A percentile compares a stretch with the other conserved stretches of the same genome.
phyloP scores from a whole-genome alignment of 2,888 invertebrate species.

The Oxyteleia sp. region DNA sequence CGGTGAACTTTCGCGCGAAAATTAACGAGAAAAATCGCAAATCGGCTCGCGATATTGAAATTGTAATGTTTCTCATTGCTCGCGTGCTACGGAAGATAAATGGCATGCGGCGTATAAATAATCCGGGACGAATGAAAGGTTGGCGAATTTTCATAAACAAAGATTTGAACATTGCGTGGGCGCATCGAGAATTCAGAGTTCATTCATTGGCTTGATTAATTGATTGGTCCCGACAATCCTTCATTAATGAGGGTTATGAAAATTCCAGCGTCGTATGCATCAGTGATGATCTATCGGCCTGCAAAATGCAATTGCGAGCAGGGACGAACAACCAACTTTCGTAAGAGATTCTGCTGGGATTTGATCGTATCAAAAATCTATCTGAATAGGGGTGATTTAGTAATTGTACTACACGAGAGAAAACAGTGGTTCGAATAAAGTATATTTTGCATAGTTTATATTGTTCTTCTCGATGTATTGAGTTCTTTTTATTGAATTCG shows the following conservation, averaged over 20 bases:
- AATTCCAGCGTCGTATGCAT: constrained; percentile 73
- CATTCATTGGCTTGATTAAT: constrained; percentile 55
- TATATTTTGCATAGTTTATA: no score
- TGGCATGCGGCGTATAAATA: constrained; percentile 22
- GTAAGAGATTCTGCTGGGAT: constrained; percentile 43
- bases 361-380: constrained; percentile 23
- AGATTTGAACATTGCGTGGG: not conserved
- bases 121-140: constrained; percentile 5
- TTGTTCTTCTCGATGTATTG: no score
- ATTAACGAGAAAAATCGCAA: constrained; percentile 4
- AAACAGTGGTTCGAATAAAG: no score
- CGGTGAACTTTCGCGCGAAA: not conserved
- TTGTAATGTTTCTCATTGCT: constrained; percentile 15
- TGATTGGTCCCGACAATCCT: constrained; percentile 35
- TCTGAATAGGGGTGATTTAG: constrained; percentile 29
- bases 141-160: constrained; percentile 23
- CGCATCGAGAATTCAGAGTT: constrained; percentile 11
- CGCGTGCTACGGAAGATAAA: constrained; percentile 11
- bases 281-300: constrained; percentile 62
- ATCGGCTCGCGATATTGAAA: constrained; percentile 18
- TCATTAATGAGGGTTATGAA: constrained; percentile 62
- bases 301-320: constrained; percentile 57
- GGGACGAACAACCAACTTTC: constrained; percentile 32
- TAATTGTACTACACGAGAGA: constrained; percentile 4
- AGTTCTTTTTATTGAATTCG: no score